These are phyloP conservation scores for Synergus umbraculus DNA, from an alignment of 2,888 invertebrate species.

Conservation along the genomic window DNA sequence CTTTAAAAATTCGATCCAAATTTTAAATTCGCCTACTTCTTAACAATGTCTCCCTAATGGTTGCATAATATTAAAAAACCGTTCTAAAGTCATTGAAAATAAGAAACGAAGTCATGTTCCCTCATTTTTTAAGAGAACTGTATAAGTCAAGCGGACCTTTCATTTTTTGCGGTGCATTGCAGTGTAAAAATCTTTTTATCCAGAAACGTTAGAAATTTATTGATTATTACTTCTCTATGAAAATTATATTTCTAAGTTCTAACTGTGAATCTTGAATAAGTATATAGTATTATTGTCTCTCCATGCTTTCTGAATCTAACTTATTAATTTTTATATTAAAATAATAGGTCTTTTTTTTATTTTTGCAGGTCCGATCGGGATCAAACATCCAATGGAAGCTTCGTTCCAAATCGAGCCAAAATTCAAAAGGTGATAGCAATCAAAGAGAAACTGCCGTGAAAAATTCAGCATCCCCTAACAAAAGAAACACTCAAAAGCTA, in stretches of 20 bases:
- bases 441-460: not conserved
- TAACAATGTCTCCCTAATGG: not conserved
- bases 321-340: not conserved
- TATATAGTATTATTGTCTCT: not conserved
- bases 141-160: not conserved
- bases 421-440: not conserved
- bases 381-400: slow-evolving; percentile 48
- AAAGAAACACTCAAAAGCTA: slow-evolving; percentile 17
- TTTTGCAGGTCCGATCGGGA: slow-evolving; percentile 46
- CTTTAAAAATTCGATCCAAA: not conserved
- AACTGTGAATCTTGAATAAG: not conserved
- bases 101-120: slow-evolving; percentile 20
- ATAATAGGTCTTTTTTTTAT: not conserved
- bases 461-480: not conserved
- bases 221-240: not conserved
- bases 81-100: slow-evolving; percentile 9
- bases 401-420: slow-evolving; percentile 15
- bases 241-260: not conserved
- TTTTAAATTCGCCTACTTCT: not conserved
- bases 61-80: slow-evolving; percentile 9
- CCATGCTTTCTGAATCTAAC: not conserved
- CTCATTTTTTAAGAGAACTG: slow-evolving; percentile 16
- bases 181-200: slow-evolving; percentile 4
- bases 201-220: slow-evolving; percentile 1
- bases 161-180: not conserved